phyloP scores from a whole-genome alignment of 2,113 vertebrate genomes.

The Engystomops pustulosus region DNA sequence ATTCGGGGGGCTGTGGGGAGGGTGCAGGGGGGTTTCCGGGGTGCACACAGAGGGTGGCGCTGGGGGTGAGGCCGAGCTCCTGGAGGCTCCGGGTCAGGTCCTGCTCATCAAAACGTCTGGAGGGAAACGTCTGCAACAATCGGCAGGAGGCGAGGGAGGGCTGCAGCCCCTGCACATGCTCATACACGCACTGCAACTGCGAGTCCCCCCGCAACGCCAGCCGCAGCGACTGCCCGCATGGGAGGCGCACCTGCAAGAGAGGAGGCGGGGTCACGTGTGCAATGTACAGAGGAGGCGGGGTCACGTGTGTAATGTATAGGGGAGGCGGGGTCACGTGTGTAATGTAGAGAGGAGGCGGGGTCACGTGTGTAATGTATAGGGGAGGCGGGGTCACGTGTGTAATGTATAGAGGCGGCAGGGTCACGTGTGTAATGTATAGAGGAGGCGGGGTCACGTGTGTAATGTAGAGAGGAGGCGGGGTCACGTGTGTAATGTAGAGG shows the following conservation, averaged over 20 bases:
- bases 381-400: too few relatives aligned
- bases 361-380: too few relatives aligned
- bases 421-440: too few relatives aligned
- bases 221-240: slow-evolving; percentile 8
- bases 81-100: slow-evolving; percentile 12
- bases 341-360: too few relatives aligned
- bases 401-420: too few relatives aligned
- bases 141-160: neutral
- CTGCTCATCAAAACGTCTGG: slow-evolving; percentile 26
- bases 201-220: neutral
- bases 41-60: slow-evolving; percentile 35
- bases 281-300: too few relatives aligned
- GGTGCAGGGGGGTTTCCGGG: neutral
- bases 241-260: slow-evolving; percentile 40
- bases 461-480: too few relatives aligned
- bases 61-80: slow-evolving; percentile 50
- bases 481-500: too few relatives aligned
- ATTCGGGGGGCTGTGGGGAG: neutral
- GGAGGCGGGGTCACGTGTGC: too few relatives aligned
- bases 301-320: too few relatives aligned
- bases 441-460: too few relatives aligned
- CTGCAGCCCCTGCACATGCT: neutral
- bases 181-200: neutral
- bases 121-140: slow-evolving; percentile 32
- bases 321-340: too few relatives aligned